Base-by-base conservation (phyloP, 2,888 invertebrate genomes). In the Panorpa germanica region DNA sequence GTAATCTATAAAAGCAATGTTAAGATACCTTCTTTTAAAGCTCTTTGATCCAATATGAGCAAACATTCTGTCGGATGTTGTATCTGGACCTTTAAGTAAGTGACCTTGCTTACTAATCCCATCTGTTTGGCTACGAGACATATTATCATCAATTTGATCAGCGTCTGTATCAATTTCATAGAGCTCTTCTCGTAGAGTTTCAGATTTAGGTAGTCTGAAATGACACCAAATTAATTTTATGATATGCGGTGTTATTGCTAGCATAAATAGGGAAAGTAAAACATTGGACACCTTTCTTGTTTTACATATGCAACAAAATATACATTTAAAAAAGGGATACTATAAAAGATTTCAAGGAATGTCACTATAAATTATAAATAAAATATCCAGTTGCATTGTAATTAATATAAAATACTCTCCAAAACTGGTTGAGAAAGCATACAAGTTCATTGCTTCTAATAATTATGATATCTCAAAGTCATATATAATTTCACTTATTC, bases 1-100 rank as follows among this genome's bases (percentile, higher is more conserved):
- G n/a, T n/a, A n/a, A n/a, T n/a, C n/a, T n/a, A n/a, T n/a, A n/a
- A n/a, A n/a, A n/a, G n/a, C n/a, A n/a, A n/a, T n/a, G n/a, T n/a
- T n/a, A n/a, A n/a, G n/a, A n/a, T 24, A 45, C 38, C 78, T 62
- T 50, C 85, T 66, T 57, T 91, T 91, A 50, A 88, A 90, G 32
- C 88, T 85, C 55, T 88, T 86, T 13, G 88, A 85, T 38, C 81
- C 83, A 43, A 90, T 78, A 50, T 86, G 82, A 38, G 77, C 76
- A 56, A 91, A 86, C 62, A 88, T 82, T 39, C 83, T 68, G 50
- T 90, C 90, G 29, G 76, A 78, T 35, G 80, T 78, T 36, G 81
- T 76, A 55, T 90, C 90, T 5, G 90, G 86, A 25, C 90, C 90
- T 54, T 88, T 90, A 55, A 83, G 66, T 42, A 91, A 57, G 59